phyloP scores from a whole-genome alignment of 2,888 invertebrate species.

The Halocaridina rubra region DNA sequence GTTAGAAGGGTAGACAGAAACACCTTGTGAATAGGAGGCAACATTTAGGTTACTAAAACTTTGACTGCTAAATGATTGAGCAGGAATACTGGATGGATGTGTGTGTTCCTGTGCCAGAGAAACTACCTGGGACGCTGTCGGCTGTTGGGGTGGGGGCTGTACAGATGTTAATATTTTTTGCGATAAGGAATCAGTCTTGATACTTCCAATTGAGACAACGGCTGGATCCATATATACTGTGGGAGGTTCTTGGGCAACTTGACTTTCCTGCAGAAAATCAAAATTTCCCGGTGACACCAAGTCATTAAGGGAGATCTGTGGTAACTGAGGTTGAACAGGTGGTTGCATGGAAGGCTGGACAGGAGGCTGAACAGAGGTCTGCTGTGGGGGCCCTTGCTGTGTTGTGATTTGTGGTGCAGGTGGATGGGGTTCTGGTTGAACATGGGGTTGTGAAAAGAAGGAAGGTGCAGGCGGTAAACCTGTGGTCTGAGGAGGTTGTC shows the following conservation, averaged over 20 bases:
- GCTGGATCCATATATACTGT: slow-evolving; percentile 69
- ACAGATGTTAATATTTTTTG: slow-evolving; percentile 35
- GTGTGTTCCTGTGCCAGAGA: slow-evolving; percentile 43
- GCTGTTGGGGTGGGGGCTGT: slow-evolving; percentile 25
- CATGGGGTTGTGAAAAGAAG: slow-evolving; percentile 45
- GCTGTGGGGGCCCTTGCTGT: slow-evolving; percentile 21
- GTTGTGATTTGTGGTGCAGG: background rate
- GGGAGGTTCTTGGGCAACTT: slow-evolving; percentile 71
- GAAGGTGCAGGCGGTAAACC: slow-evolving; percentile 34
- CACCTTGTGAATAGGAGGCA: slow-evolving; percentile 66
- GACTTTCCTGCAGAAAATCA: slow-evolving; percentile 82
- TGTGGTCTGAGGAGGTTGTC: slow-evolving; percentile 15
- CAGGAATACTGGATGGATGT: slow-evolving; percentile 73
- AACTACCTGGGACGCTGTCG: slow-evolving; percentile 35
- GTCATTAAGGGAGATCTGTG: slow-evolving; percentile 56
- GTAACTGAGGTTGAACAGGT: slow-evolving; percentile 39
- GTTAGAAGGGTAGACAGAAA: slow-evolving; percentile 56
- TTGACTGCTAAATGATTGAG: slow-evolving; percentile 88
- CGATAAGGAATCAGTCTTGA: slow-evolving; percentile 40
- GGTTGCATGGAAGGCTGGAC: slow-evolving; percentile 65
- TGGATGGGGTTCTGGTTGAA: slow-evolving; percentile 20
- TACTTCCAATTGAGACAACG: slow-evolving; percentile 66
- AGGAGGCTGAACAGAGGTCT: slow-evolving; percentile 56
- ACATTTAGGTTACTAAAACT: slow-evolving; percentile 71
- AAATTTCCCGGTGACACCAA: slow-evolving; percentile 65